These are phyloP conservation scores for Axinella damicornis DNA, from an alignment of 37 sponge, comb jelly and placozoan genomes.

Conservation along the genomic window DNA sequence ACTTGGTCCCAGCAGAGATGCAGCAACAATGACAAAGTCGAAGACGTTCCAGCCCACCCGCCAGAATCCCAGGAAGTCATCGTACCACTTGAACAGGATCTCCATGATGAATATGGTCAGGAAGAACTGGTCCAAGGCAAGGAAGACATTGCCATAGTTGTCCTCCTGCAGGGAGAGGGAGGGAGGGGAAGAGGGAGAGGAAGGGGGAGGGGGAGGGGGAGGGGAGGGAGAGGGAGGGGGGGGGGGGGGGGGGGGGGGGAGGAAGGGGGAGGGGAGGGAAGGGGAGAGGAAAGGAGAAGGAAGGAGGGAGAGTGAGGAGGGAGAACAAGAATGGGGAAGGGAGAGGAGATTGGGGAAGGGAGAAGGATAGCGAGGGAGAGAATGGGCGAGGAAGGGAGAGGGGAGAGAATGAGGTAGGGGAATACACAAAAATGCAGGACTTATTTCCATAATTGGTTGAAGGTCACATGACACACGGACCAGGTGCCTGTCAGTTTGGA, in stretches of 20 bases:
- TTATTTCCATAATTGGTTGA: too few species aligned
- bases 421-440: too few species aligned
- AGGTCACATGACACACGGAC: too few species aligned
- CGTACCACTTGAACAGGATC: constrained; percentile 87
- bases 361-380: too few species aligned
- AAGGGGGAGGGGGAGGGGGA: background rate
- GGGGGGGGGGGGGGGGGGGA: too few species aligned
- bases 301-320: too few species aligned
- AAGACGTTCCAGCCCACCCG: constrained; percentile 86
- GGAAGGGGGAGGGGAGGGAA: too few species aligned
- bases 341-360: too few species aligned
- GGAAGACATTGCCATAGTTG: constrained; percentile 43
- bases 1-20: constrained; percentile 66
- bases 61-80: constrained; percentile 91
- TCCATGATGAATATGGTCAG: constrained; percentile 82
- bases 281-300: too few species aligned
- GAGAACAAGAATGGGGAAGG: too few species aligned
- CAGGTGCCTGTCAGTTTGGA: constrained; percentile 67
- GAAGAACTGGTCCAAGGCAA: constrained; percentile 78
- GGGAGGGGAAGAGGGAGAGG: constrained; percentile 4
- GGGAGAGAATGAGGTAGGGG: too few species aligned
- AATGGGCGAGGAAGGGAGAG: too few species aligned
- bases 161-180: constrained; percentile 25
- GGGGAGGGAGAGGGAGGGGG: background rate
- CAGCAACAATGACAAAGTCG: constrained; percentile 81